phyloP scores from a whole-genome alignment of 2,888 invertebrate genomes.

The Miltochrista miniata region DNA sequence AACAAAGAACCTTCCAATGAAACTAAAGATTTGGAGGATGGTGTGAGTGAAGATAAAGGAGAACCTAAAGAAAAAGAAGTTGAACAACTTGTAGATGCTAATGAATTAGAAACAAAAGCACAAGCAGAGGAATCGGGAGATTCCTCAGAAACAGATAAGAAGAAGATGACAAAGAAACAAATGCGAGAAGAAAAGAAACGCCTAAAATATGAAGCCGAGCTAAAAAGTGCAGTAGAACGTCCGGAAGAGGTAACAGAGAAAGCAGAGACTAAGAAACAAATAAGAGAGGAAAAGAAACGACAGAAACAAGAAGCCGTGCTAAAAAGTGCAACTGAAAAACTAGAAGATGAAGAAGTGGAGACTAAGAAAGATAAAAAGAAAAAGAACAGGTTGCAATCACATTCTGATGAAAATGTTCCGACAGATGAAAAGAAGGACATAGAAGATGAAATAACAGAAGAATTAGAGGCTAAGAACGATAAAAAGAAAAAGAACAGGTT shows the following conservation, averaged over 20 bases:
- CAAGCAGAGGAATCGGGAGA: slow-evolving; percentile 23
- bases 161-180: slow-evolving; percentile 73
- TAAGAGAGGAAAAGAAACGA: slow-evolving; percentile 71
- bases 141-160: slow-evolving; percentile 25
- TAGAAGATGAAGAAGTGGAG: slow-evolving; percentile 32
- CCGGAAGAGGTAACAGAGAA: slow-evolving; percentile 50
- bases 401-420: too few species aligned
- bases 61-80: slow-evolving; percentile 15
- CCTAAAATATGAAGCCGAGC: slow-evolving; percentile 74
- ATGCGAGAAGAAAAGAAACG: slow-evolving; percentile 75
- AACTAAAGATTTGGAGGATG: slow-evolving; percentile 23
- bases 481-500: slow-evolving; percentile 12
- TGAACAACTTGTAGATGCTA: slow-evolving; percentile 14
- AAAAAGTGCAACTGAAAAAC: neutral
- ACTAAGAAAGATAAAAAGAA: too few species aligned
- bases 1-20: slow-evolving; percentile 24
- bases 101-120: slow-evolving; percentile 26
- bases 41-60: slow-evolving; percentile 16
- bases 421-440: too few species aligned
- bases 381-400: slow-evolving; percentile 11
- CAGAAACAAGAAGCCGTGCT: slow-evolving; percentile 47
- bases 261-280: slow-evolving; percentile 62
- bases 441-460: slow-evolving; percentile 42
- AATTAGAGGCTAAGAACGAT: too few species aligned
- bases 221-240: slow-evolving; percentile 63